Conservation (phyloP, 2,113 vertebrate genomes). For the Columba janthina region DNA sequence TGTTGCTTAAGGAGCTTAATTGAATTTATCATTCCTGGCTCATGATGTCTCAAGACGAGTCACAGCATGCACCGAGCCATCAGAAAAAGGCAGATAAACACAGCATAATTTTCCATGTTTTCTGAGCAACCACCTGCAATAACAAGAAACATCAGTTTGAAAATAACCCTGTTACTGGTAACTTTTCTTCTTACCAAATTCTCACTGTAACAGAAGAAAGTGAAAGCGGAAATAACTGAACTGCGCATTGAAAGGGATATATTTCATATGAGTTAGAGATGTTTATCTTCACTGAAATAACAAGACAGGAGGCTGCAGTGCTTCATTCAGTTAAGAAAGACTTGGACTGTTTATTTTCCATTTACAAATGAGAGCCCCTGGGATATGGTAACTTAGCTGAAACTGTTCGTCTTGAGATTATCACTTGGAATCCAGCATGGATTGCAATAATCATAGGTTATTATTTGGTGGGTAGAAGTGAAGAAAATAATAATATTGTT, state of each 20-base stretch:
- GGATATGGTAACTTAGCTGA: background rate
- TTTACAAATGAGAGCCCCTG: background rate
- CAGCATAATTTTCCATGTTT: background rate
- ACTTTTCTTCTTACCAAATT: background rate
- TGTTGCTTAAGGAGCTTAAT: constrained; percentile 47
- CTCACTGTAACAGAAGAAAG: background rate
- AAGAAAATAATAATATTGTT: background rate
- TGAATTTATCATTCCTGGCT: background rate
- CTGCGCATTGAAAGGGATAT: background rate
- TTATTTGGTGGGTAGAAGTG: background rate
- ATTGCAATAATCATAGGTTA: background rate
- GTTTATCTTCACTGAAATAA: background rate
- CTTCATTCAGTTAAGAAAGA: background rate
- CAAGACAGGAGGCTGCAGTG: background rate
- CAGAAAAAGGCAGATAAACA: constrained; percentile 15
- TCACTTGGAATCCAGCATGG: background rate
- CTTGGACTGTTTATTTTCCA: background rate
- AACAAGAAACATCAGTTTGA: background rate
- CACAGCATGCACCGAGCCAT: background rate
- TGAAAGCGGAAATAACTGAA: background rate
- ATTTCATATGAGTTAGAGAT: background rate
- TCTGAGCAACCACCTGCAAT: background rate
- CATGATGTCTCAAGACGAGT: constrained; percentile 6
- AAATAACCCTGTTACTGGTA: background rate
- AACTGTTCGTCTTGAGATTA: background rate